These are phyloP conservation scores for Amblyjoppa proteus DNA, from an alignment of 2,888 invertebrate species.

Conservation along the genomic window DNA sequence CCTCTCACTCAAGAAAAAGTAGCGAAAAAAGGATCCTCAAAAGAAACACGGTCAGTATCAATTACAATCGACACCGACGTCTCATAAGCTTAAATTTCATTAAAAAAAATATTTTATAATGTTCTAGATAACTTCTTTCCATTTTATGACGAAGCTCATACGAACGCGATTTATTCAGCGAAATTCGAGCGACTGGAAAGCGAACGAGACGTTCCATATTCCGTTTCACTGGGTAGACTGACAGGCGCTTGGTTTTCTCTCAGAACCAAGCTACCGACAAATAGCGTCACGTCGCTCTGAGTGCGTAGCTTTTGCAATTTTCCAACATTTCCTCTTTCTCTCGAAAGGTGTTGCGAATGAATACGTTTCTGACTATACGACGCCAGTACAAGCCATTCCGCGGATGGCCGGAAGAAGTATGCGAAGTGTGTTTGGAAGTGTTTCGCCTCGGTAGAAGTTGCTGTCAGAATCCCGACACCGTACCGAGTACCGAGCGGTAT, in stretches of 20 bases:
- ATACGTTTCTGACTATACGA: neutral
- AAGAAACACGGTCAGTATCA: conserved; percentile 1
- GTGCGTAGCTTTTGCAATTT: neutral
- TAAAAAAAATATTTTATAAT: neutral
- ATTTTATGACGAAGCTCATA: neutral
- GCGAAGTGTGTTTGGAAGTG: conserved; percentile 38
- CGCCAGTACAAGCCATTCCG: neutral
- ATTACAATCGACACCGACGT: neutral
- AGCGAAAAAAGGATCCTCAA: neutral
- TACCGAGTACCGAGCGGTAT: neutral
- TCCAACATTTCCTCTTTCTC: neutral
- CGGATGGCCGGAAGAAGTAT: conserved; percentile 21
- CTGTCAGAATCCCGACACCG: conserved; percentile 29
- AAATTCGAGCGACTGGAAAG: neutral
- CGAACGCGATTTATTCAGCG: neutral
- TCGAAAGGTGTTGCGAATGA: neutral
- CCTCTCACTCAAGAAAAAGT: conserved; percentile 41
- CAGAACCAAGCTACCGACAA: neutral
- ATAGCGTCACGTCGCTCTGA: neutral
- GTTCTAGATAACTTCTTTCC: neutral
- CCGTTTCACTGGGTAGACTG: neutral
- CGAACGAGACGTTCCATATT: neutral
- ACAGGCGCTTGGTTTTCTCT: neutral
- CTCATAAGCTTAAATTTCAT: neutral
- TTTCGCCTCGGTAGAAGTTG: conserved; percentile 34